phyloP scores from a whole-genome alignment of 2,888 invertebrate species.

The Geophilus truncorum region DNA sequence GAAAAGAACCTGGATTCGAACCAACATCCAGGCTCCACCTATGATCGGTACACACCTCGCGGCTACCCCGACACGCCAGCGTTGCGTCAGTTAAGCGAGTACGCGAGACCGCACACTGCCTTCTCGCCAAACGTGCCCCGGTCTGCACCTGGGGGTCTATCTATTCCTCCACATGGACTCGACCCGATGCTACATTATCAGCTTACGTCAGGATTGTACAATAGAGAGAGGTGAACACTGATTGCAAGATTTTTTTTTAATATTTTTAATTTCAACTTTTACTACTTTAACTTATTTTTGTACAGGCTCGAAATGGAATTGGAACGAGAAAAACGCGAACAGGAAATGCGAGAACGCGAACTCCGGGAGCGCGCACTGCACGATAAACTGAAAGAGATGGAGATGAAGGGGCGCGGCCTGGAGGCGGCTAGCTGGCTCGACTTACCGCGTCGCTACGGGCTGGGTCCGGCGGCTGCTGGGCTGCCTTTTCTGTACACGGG shows the following conservation, averaged over 20 bases:
- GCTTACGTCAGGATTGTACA: slow-evolving; percentile 65
- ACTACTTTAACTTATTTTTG: background rate
- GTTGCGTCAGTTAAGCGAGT: slow-evolving; percentile 79
- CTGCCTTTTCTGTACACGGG: slow-evolving; percentile 54
- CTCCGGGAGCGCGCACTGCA: slow-evolving; percentile 35
- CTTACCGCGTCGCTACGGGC: slow-evolving; percentile 60
- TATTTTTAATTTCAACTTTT: too few species aligned
- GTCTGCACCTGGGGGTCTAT: slow-evolving; percentile 38
- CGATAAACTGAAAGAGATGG: slow-evolving; percentile 38
- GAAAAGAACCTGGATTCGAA: slow-evolving; percentile 12
- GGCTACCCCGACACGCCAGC: slow-evolving; percentile 88
- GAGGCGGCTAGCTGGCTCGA: slow-evolving; percentile 70
- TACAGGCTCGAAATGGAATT: slow-evolving; percentile 36
- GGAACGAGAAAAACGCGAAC: slow-evolving; percentile 37
- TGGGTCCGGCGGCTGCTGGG: slow-evolving; percentile 44
- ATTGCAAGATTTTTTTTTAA: background rate
- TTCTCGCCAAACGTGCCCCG: slow-evolving; percentile 60
- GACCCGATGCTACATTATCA: slow-evolving; percentile 81
- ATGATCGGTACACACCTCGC: slow-evolving; percentile 62
- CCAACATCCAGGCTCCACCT: slow-evolving; percentile 43
- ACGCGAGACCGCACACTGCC: slow-evolving; percentile 87
- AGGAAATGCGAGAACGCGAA: slow-evolving; percentile 37
- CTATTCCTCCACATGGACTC: slow-evolving; percentile 62
- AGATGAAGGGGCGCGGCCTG: slow-evolving; percentile 41
- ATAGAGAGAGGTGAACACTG: slow-evolving; percentile 55